Percentiles rank a stretch among this genome's conserved stretches.
Conservation (phyloP, 2,113 vertebrate species). For the Ia io region DNA sequence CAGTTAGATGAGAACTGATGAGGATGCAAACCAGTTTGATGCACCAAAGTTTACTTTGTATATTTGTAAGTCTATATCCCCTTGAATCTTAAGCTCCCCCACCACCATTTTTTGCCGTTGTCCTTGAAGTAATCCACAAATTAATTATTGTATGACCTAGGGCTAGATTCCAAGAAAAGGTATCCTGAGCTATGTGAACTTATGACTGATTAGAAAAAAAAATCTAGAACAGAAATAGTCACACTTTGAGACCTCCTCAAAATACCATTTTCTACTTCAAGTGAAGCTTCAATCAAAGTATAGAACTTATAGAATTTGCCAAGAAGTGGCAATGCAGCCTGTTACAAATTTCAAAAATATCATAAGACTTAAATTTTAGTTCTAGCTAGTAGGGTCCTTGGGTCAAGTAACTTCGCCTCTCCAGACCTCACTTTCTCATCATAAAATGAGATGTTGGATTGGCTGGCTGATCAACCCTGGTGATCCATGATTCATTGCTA, state of each 20-base stretch:
- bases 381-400: background rate
- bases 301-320: background rate
- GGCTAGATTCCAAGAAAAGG: background rate
- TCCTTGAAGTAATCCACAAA: background rate
- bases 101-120: background rate
- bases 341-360: background rate
- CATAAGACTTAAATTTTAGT: background rate
- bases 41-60: background rate
- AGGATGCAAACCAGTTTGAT: background rate
- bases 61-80: background rate
- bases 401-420: background rate
- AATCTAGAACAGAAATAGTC: background rate
- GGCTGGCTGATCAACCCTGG: background rate
- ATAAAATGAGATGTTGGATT: background rate
- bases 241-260: background rate
- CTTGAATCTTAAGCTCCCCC: background rate
- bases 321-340: background rate
- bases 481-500: background rate
- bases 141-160: background rate
- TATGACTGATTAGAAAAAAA: background rate
- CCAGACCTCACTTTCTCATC: background rate
- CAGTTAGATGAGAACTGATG: background rate
- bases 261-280: background rate
- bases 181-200: background rate
- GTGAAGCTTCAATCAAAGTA: slow-evolving; percentile 6